Evolutionary conservation across 2,113 vertebrate species (phyloP), one percentile per base, ranked within the genome.

Genomic region (Datnioides undecimradiatus): DNA sequence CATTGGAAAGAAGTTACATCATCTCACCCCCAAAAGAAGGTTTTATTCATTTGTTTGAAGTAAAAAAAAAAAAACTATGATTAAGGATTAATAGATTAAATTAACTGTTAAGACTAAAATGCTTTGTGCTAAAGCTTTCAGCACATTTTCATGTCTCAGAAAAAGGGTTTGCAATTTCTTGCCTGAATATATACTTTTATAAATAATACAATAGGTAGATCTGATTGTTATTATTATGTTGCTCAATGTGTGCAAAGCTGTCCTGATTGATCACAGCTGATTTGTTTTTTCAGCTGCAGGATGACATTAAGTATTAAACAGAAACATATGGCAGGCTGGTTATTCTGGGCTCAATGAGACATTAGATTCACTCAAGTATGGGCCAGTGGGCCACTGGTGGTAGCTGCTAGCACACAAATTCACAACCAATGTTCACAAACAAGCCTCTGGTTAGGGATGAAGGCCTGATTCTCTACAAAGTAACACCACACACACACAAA

Each of bases 341-440:
- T 70, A 67, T 65, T 77, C 51, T 51, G 23, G 70, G 76, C 45
- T 66, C 51, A 70, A 12, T 38, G 67, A 73, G 57, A 77, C 80
- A 54, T 75, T 67, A 49, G 59, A 58, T 69, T 54, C 60, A 41
- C 63, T 63, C 36, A 78, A 71, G 25, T 71, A 41, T 3, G 13
- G 13, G 40, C 66, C 65, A 23, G 19, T 60, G 65, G 63, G 34
- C 64, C 16, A 23, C 38, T 63, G 51, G 25, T 34, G 52, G 27
- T 68, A 64, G 58, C 58, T 63, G 63, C 58, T 14, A 65, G 73
- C 41, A 33, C 57, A 81, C 36, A 49, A 17, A 34, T 54, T 52
- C 55, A 68, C 40, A 67, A 31, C 49, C 54, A 62, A 43, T 33
- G 73, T 73, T 40, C 59, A 48, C 25, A 66, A 75, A 76, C 60